Evolutionary conservation across 2,113 vertebrate species (phyloP), one percentile per base, ranked within the genome.

Genomic region (Proteles cristata): DNA sequence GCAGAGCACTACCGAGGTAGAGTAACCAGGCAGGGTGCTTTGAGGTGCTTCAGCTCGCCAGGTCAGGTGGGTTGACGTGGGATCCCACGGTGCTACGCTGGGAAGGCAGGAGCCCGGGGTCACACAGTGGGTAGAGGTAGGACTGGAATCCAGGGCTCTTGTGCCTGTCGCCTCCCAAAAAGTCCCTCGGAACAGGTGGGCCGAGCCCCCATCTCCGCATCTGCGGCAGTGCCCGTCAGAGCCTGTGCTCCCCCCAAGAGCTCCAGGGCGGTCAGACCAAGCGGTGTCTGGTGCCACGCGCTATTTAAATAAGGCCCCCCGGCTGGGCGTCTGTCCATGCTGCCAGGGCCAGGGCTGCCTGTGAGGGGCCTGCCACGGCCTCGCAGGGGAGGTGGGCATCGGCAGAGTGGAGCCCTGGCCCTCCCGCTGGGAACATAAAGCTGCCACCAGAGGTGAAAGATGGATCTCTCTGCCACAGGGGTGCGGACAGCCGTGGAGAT

Each of bases 391-490:
- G 77, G 33, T 63, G 69, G 91, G 9, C 68, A 58, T 71, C 5
- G 3, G 33, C 65, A 3, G 53, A 71, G 31, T 28, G 66, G 91
- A n/a, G 39, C 21, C 0, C 73, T 2, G 1, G 48, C 45, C 68
- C 16, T 53, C 35, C 45, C 2, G 0, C 4, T 12, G n/a, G 66
- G 92, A 66, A 83, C 15, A 12, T 77, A 94, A 93, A 95, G 35
- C 87, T 98, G 89, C 69, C 79, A 66, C 19, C 33, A 76, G 92
- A 65, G 65, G 65, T 93, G 89, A 96, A 96, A 96, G 77, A 93
- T 88, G 77, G 58, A 66, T 76, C 35, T 90, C 43, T 35, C 85
- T 77, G 85, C 61, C 74, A 85, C 28, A 71, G 79, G 79, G 35
- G 83, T 0, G 1, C 1, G 0, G 73, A 68, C 73, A 74, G 86